Conservation (phyloP, 2,113 vertebrate species). For the Cyrtonyx montezumae region DNA sequence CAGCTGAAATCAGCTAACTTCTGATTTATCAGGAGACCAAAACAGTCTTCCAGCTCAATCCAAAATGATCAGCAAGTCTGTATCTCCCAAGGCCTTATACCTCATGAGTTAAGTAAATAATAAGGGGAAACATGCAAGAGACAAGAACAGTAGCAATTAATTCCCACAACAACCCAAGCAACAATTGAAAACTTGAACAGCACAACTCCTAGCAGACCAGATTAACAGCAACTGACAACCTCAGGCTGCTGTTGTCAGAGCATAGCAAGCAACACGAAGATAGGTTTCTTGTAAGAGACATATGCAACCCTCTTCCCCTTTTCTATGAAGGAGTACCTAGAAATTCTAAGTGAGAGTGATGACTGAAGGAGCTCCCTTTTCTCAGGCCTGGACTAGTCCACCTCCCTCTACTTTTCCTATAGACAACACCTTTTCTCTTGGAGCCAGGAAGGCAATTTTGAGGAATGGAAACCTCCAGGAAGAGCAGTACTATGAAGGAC, state of each 20-base stretch:
- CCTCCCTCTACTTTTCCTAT: background rate
- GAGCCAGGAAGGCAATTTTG: background rate
- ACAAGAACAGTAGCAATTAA: background rate
- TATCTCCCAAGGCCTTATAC: background rate
- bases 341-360: background rate
- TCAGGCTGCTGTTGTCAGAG: background rate
- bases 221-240: background rate
- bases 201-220: accelerated
- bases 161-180: background rate
- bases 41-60: background rate
- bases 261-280: background rate
- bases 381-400: background rate
- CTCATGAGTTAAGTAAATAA: background rate
- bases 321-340: background rate
- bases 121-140: background rate
- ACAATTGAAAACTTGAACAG: background rate
- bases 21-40: background rate
- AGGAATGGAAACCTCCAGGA: background rate
- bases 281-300: background rate
- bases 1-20: background rate
- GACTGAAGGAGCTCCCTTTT: background rate
- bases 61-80: background rate
- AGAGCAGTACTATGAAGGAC: background rate
- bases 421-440: background rate
- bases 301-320: background rate